These are phyloP conservation scores for Leucophora obtusa DNA, from an alignment of 2,888 invertebrate species.

Conservation along the genomic window DNA sequence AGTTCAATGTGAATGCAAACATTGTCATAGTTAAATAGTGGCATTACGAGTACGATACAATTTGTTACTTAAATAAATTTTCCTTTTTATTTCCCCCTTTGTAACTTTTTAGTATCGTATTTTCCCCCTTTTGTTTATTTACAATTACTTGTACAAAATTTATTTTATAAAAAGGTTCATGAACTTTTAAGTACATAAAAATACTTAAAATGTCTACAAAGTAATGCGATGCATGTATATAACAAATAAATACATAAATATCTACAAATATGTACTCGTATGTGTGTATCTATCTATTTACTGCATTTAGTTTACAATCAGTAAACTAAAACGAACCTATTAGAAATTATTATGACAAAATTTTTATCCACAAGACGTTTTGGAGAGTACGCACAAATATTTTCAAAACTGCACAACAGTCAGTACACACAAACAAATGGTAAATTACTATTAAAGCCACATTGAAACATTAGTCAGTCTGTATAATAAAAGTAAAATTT, in stretches of 20 bases:
- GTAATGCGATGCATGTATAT: slow-evolving; percentile 1
- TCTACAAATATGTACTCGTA: no score
- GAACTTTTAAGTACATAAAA: slow-evolving; percentile 45
- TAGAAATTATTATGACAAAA: background rate
- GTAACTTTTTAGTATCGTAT: background rate
- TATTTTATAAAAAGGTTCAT: slow-evolving; percentile 49
- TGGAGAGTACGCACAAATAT: background rate
- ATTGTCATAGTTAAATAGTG: background rate
- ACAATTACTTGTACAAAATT: slow-evolving; percentile 37
- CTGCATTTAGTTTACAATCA: background rate
- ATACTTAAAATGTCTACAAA: slow-evolving; percentile 32
- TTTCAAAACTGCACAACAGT: no score
- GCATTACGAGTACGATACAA: no score
- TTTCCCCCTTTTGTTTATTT: slow-evolving; percentile 14
- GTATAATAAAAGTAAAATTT: background rate
- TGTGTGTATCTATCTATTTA: no score
- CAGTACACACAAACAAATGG: background rate
- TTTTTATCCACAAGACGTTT: slow-evolving; percentile 5
- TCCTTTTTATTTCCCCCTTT: background rate
- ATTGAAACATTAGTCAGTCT: background rate
- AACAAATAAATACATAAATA: no score
- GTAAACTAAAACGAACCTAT: background rate
- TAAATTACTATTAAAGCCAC: background rate
- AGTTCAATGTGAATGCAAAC: background rate
- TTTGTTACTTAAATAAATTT: background rate